Base-by-base conservation (phyloP, 2,113 vertebrate species). In the Polyodon spathula region DNA sequence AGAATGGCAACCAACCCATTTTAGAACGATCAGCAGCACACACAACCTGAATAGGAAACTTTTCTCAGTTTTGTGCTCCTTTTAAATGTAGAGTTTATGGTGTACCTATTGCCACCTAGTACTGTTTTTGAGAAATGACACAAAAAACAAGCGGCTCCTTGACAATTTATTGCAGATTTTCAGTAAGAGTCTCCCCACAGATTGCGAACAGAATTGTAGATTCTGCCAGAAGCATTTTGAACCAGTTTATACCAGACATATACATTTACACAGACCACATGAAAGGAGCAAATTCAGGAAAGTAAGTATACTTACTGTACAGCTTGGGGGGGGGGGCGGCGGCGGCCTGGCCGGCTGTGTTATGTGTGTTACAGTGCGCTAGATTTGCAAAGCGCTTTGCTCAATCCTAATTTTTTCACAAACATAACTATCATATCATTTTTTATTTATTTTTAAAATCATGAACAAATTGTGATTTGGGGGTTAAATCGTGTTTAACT, bases 181-280 rank as follows among this genome's bases (percentile, higher is more conserved):
- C 93, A 0, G 92, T 93, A 1, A 81, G 95, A 66, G 95, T 98
- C 5, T 99, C 96, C 53, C 96, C 95, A 53, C 96, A 98, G 82
- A 97, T 99, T 78, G 90, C 89, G 27, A 99, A 97, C 78, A 88
- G 95, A 75, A 88, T 99, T 40, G 94, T 99, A 74, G 95, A 97
- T 40, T 91, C 96, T 7, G 86, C 93, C 58, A 86, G 95, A 65
- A 78, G 88, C 59, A 59, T 99, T 72, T 78, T 99, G 53, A 97
- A 98, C 84, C 86, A 89, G 70, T 97, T 97, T 63, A 76, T 99
- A 37, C 96, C 96, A 1, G 96, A 99, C 66, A 89, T 99, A 71
- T 99, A 99, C 73, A 97, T 99, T 69, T 85, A 93, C 76, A 97
- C 96, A 0, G 96, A 99, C 80, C 95, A 99, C 69, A 91, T 95